Evolutionary conservation across 2,888 invertebrate species (phyloP).

Genomic region (Amiota minor): DNA sequence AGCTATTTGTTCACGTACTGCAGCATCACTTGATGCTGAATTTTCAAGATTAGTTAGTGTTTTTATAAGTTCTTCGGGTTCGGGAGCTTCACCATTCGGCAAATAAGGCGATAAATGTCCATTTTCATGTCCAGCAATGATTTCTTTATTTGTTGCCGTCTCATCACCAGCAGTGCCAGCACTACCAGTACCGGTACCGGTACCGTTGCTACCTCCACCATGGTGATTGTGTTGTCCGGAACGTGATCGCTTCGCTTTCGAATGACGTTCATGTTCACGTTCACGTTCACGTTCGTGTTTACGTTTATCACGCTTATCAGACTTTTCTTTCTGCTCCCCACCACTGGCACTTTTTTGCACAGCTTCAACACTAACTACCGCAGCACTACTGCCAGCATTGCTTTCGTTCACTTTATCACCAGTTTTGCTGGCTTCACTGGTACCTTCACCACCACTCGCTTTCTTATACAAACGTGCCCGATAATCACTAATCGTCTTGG

Average conservation of each 20-base stretch:
- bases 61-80: constrained; percentile 93
- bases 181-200: constrained; percentile 35
- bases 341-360: constrained; percentile 31
- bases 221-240: constrained; percentile 72
- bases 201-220: constrained; percentile 76
- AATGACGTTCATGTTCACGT: constrained; percentile 58
- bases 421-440: constrained; percentile 26
- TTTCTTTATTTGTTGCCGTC: constrained; percentile 33
- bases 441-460: constrained; percentile 24
- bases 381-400: not conserved
- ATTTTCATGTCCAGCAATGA: constrained; percentile 74
- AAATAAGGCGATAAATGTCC: constrained; percentile 86
- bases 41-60: constrained; percentile 89
- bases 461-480: constrained; percentile 74
- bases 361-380: not conserved
- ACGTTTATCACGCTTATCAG: constrained; percentile 66
- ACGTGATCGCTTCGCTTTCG: constrained; percentile 60
- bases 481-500: constrained; percentile 85
- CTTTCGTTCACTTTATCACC: constrained; percentile 11
- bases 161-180: not conserved
- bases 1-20: constrained; percentile 92
- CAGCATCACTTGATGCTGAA: constrained; percentile 95
- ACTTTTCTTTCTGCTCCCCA: constrained; percentile 51
- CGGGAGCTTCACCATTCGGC: constrained; percentile 88
- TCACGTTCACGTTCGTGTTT: constrained; percentile 70